Conservation (phyloP, 2,888 invertebrate genomes). For the Drosophila greeni region DNA sequence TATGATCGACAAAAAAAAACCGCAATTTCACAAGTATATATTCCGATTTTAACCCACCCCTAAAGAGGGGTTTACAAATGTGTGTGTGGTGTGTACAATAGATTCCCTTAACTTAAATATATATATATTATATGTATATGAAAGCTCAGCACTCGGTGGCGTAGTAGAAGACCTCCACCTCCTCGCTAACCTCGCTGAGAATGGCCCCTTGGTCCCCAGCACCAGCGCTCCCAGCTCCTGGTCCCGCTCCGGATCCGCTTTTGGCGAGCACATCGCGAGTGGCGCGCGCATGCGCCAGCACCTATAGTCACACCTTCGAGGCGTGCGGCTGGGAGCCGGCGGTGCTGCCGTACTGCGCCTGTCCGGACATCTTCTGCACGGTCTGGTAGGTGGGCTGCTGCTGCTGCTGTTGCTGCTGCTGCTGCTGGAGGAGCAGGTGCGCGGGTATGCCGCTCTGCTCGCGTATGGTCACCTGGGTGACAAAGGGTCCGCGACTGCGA, state of each 20-base stretch:
- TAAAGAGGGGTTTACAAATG: neutral
- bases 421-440: slow-evolving; percentile 34
- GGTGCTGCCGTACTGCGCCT: slow-evolving; percentile 65
- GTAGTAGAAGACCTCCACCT: slow-evolving; percentile 74
- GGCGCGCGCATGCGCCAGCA: slow-evolving; percentile 75
- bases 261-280: slow-evolving; percentile 59
- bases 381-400: slow-evolving; percentile 76
- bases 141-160: slow-evolving; percentile 72
- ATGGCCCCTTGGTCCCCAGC: slow-evolving; percentile 24
- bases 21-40: slow-evolving; percentile 1
- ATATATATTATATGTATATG: neutral
- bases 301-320: slow-evolving; percentile 79
- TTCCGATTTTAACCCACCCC: neutral
- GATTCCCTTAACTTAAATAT: neutral
- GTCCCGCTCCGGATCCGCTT: neutral
- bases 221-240: slow-evolving; percentile 2
- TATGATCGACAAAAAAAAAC: slow-evolving; percentile 1
- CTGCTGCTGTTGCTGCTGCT: slow-evolving; percentile 43
- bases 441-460: slow-evolving; percentile 76
- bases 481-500: slow-evolving; percentile 81
- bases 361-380: slow-evolving; percentile 65
- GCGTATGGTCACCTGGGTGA: slow-evolving; percentile 83
- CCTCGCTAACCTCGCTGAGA: slow-evolving; percentile 51
- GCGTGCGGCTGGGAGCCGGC: slow-evolving; percentile 76
- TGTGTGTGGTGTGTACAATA: slow-evolving; percentile 4